Conservation (phyloP, 2,797 vertebrate genomes). For the Melanotaenia nigrans region DNA sequence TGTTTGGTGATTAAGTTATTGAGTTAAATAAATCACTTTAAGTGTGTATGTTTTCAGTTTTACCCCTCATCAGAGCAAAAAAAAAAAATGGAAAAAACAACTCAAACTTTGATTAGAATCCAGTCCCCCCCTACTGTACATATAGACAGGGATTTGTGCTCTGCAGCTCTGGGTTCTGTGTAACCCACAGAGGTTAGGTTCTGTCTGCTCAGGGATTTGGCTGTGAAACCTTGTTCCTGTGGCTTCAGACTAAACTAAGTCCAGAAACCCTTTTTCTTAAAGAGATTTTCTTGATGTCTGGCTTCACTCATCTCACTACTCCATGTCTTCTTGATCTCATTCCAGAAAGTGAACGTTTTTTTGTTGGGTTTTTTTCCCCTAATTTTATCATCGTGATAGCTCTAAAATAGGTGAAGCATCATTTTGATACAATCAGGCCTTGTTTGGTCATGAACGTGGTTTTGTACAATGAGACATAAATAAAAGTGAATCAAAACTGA, state of each 20-base stretch:
- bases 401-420: constrained; percentile 49
- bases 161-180: constrained; percentile 57
- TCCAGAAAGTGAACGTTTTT: constrained; percentile 20
- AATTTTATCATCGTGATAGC: constrained; percentile 29
- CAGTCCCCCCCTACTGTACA: constrained; percentile 25
- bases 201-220: constrained; percentile 71
- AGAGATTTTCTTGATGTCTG: constrained; percentile 63
- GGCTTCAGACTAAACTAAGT: constrained; percentile 64
- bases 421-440: constrained; percentile 58
- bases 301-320: constrained; percentile 61
- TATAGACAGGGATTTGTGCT: constrained; percentile 52
- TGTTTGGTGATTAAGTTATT: constrained; percentile 14
- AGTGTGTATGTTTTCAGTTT: constrained; percentile 24
- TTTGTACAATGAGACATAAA: constrained; percentile 51
- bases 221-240: constrained; percentile 73
- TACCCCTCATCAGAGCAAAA: constrained; percentile 18
- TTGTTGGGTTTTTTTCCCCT: neutral
- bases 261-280: constrained; percentile 47
- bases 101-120: constrained; percentile 48
- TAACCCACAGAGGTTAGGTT: constrained; percentile 56
- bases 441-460: constrained; percentile 73
- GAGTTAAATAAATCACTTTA: constrained; percentile 6
- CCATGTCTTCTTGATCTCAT: constrained; percentile 21
- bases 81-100: constrained; percentile 28
- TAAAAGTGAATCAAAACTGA: constrained; percentile 65